Base-by-base conservation (phyloP, 2,113 vertebrate genomes). In the Parotia lawesii region DNA sequence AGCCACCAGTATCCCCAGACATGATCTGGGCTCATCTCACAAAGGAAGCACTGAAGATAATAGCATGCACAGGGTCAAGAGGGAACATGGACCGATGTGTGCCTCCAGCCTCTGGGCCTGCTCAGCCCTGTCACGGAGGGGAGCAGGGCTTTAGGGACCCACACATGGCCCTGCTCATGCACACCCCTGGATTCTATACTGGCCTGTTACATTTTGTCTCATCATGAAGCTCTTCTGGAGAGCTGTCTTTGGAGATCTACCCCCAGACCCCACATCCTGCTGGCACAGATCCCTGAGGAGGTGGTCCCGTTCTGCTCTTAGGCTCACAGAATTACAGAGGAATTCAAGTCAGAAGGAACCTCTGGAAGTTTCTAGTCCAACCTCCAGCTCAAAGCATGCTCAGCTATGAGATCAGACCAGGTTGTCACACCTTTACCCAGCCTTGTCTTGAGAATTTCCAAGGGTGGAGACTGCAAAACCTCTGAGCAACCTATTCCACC, bases 71-170 rank as follows among this genome's bases (percentile, higher is more conserved):
- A 24, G 38, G 33, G 14, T 33, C 38, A 15, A 42, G 42, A 50
- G 10, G 35, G 18, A 58, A 7, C 25, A 37, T 3, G 25, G 24
- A 25, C 8, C 57, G 22, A 0, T 1, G 16, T 2, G 3, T 18
- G 12, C 57, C 24, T 6, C 47, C 53, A 78, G 81, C 56, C 45
- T 23, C 20, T 42, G 27, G 62, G 15, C 11, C 53, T 53, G 67
- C 45, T 53, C 69, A 70, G 64, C 44, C 74, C 71, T 35, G 29
- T 6, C 15, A 0, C 25, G 6, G 28, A 66, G 14, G 23, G 53
- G 13, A 54, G 15, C 22, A 48, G 87, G 27, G 23, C 20, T 29
- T 9, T 35, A 4, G 71, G 35, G 44, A 44, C 18, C 44, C 71
- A 12, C 74, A 31, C n/a, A 2, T 2, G 17, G 6, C 44, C 40